Evolutionary conservation across 2,888 invertebrate genomes (phyloP), one percentile per base, ranked within the genome.

Genomic region (Cephus rjabovi): DNA sequence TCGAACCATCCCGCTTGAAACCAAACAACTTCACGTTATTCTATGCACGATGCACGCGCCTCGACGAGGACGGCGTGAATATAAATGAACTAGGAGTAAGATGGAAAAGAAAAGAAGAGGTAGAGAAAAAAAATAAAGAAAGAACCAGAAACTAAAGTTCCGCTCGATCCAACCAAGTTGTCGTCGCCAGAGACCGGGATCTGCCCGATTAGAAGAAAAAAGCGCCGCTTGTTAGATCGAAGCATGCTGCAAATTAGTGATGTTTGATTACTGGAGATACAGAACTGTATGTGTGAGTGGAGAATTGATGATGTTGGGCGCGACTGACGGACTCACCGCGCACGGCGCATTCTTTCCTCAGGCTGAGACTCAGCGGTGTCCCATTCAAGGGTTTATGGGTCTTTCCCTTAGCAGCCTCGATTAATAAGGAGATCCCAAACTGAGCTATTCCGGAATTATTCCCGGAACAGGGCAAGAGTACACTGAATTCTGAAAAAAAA

Each of bases 291-390:
- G 89, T 89, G 89, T 87, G 87, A 88, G 88, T 88, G 85, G 86
- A 89, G 88, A 88, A 86, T 86, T 90, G 89, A 86, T 88, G 91
- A 89, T 90, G 88, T 89, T 90, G 87, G 90, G 89, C 89, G 89
- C 90, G 90, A 90, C 86, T 89, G 87, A 89, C 87, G 88, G 85
- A 95, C 95, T 95, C 95, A 96, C 97, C 96, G 95, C 96, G 96
- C 94, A 96, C 96, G 92, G 96, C 95, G 94, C 98, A 98, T 94
- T 98, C 97, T 95, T 98, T 98, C 93, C 96, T 95, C 91, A 98
- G 94, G 92, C 95, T 95, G 90, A 98, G 94, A 88, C 97, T 94
- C 87, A 98, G 93, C 81, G 98, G 98, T 89, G 97, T 98, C 89
- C 97, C 97, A 90, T 96, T 95, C 86, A 98, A 92, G 82, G 96